phyloP scores from a whole-genome alignment of 2,797 vertebrate species.

The Acanthopagrus latus region DNA sequence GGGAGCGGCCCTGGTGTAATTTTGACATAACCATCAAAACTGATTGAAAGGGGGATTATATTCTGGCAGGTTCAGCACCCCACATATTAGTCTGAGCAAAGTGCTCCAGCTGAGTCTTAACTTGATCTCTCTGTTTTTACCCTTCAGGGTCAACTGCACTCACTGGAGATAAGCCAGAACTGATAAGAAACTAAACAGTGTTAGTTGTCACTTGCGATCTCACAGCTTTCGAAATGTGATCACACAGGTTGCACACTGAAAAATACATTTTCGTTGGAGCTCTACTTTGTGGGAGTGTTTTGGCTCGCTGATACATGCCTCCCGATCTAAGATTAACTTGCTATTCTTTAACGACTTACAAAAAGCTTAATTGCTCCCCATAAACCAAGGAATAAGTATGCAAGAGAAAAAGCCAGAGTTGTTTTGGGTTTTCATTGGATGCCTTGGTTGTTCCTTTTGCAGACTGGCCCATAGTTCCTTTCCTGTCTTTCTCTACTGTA shows the following conservation, averaged over 20 bases:
- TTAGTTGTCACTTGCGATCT: neutral
- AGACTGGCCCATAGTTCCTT: constrained; percentile 28
- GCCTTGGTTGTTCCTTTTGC: constrained; percentile 39
- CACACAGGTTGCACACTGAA: neutral
- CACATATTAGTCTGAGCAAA: constrained; percentile 15
- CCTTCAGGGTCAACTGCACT: constrained; percentile 3
- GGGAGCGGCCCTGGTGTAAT: neutral
- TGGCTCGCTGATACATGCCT: constrained; percentile 7
- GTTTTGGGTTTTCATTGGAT: constrained; percentile 44
- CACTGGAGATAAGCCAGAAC: constrained; percentile 28
- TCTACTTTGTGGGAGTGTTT: neutral
- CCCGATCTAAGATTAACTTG: constrained; percentile 39
- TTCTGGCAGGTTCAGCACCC: neutral
- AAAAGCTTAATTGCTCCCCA: constrained; percentile 50
- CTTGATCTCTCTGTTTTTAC: neutral
- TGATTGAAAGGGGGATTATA: neutral
- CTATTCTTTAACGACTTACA: constrained; percentile 37
- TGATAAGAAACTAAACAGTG: constrained; percentile 7
- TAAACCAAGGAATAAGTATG: constrained; percentile 53
- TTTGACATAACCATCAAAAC: neutral
- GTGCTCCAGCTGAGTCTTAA: neutral
- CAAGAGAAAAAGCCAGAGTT: constrained; percentile 45
- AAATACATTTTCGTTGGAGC: neutral
- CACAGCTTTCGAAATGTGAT: neutral
- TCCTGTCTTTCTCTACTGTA: constrained; percentile 43